Base-by-base conservation (phyloP, 2,888 invertebrate species). In the Unio delphinus region DNA sequence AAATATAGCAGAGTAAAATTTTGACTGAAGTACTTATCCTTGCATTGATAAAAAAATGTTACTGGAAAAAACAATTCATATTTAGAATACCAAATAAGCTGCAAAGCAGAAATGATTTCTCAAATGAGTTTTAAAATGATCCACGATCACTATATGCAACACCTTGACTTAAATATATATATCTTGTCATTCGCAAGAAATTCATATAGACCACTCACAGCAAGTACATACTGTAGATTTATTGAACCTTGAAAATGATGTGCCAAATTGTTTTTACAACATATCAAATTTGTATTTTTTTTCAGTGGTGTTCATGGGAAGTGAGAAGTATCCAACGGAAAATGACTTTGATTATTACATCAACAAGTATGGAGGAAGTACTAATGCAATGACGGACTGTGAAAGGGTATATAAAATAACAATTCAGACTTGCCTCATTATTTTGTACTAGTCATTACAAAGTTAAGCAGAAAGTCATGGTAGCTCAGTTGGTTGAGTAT, bases 281-380 rank as follows among this genome's bases (percentile, higher is more conserved):
- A 17, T 20, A 7, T 54, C n/a, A 62, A 62, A 34, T 45, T 45
- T 45, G 11, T 45, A 45, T 64, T 61, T 56, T n/a, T 65, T 80
- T 75, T 26, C 72, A 89, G 88, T 97, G 96, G 94, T 97, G 30
- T 97, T 96, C 87, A 97, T 97, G 96, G 97, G 97, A 55, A 96
- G 95, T 79, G 92, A 94, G 85, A 96, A 96, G 87, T 97, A 94
- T 89, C 95, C 95, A 15, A 92, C 93, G 87, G 96, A 97, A 91
- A 96, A 96, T 89, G 94, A 94, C 78, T 95, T 95, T 85, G 95
- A 95, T 90, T 91, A 94, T 1, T 95, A 94, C 81, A 93, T 95
- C 15, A 81, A 81, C n/a, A 81, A 83, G 65, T 93, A 94, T 87
- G 96, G 96, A 4, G 97, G 97, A 6, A 94, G 93, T 15, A 94